phyloP scores from a whole-genome alignment of 1,140 invertebrate genomes.

The Drosophila mauritiana region DNA sequence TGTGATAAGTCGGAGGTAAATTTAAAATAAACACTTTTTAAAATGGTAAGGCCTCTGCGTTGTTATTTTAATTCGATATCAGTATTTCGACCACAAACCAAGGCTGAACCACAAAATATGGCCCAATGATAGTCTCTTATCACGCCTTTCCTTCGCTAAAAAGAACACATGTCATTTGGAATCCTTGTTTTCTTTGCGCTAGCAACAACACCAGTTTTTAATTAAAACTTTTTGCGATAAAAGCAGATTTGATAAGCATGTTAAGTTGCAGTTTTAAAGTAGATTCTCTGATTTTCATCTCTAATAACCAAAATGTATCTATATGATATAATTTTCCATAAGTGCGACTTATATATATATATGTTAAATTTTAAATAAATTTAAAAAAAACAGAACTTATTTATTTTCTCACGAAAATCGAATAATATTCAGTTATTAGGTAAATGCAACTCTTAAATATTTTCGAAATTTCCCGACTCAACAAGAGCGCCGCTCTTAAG shows the following conservation, averaged over 20 bases:
- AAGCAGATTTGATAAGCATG: neutral
- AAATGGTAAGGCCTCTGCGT: neutral
- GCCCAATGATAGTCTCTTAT: constrained; percentile 3
- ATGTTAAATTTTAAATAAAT: too few relatives aligned
- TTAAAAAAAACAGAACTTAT: too few relatives aligned
- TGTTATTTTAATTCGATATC: constrained; percentile 7
- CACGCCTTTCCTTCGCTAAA: neutral
- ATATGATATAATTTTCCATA: too few relatives aligned
- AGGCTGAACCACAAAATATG: constrained; percentile 2
- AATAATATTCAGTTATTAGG: too few relatives aligned
- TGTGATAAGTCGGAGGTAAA: neutral
- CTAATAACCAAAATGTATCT: too few relatives aligned
- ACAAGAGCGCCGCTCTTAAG: neutral
- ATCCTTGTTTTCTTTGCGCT: constrained; percentile 6
- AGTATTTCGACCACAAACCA: constrained; percentile 6
- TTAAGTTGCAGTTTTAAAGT: neutral
- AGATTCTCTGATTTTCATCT: neutral
- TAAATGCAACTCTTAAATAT: neutral
- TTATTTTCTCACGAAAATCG: too few relatives aligned
- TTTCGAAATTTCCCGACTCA: neutral
- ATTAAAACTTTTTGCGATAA: neutral
- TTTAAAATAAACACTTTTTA: constrained; percentile 1
- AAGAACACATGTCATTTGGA: constrained; percentile 1
- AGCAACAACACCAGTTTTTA: constrained; percentile 4
- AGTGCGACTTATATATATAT: too few relatives aligned